Conservation (phyloP, 2,113 vertebrate genomes). For the Campylomormyrus tamandua region DNA sequence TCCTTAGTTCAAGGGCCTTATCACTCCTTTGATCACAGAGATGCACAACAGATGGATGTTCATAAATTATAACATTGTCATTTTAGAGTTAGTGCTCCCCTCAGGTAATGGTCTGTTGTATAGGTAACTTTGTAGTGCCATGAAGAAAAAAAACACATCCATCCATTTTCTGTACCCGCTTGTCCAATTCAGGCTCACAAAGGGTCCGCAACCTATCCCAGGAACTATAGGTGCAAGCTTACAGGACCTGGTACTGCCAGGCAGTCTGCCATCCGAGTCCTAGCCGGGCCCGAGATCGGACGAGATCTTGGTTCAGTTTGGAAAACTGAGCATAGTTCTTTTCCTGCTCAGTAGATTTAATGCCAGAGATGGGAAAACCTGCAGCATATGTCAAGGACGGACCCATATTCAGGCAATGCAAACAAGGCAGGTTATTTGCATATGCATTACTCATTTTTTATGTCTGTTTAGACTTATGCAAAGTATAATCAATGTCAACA, state of each 20-base stretch:
- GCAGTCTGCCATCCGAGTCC: not conserved
- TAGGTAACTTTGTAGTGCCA: not conserved
- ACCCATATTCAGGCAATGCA: not conserved
- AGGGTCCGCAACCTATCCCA: not conserved
- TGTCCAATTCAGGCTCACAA: not conserved
- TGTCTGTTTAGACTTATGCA: conserved; percentile 5
- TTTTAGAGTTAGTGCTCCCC: not conserved
- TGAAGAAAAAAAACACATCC: not conserved
- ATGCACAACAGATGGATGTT: not conserved
- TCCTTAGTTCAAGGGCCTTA: not conserved
- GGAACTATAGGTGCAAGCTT: not conserved
- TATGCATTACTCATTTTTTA: not conserved
- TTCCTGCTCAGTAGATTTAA: not conserved
- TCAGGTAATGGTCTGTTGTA: not conserved
- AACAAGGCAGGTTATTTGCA: not conserved
- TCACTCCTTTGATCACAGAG: not conserved
- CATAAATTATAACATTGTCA: not conserved
- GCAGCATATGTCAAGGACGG: not conserved
- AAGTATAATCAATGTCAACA: not conserved
- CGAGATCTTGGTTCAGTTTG: not conserved
- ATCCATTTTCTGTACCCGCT: not conserved
- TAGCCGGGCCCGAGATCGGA: not conserved
- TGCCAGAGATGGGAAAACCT: not conserved
- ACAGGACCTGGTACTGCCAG: not conserved
- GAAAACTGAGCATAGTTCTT: not conserved